phyloP scores from a whole-genome alignment of 2,113 vertebrate species.

The Periophthalmodon schlosseri region DNA sequence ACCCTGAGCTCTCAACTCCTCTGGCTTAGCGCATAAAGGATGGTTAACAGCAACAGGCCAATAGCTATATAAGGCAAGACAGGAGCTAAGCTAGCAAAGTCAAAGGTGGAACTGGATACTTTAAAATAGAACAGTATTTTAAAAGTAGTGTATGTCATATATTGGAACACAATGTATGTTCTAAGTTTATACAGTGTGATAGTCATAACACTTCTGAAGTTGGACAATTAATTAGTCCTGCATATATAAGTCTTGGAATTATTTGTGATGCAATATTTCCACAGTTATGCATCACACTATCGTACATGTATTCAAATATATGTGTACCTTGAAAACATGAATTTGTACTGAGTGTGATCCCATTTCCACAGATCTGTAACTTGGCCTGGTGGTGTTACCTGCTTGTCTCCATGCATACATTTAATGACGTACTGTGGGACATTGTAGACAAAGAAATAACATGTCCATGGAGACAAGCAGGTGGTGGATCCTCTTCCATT shows the following conservation, averaged over 20 bases:
- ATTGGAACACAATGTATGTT: background rate
- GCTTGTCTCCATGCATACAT: too few species aligned
- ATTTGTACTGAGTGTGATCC: too few species aligned
- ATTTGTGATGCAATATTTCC: background rate
- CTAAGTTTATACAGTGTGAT: background rate
- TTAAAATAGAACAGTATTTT: background rate
- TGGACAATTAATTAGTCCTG: background rate
- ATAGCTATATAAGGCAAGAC: constrained; percentile 2
- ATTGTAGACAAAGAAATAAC: too few species aligned
- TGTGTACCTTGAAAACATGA: too few species aligned
- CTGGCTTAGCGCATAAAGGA: background rate
- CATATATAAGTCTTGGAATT: background rate
- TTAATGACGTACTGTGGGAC: too few species aligned
- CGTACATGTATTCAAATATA: too few species aligned
- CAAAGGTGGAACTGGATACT: background rate
- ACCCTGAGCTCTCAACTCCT: constrained; percentile 6
- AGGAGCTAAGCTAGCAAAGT: background rate
- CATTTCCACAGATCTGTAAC: too few species aligned
- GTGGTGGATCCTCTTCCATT: too few species aligned
- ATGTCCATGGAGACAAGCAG: too few species aligned
- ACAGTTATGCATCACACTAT: too few species aligned
- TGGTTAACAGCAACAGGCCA: constrained; percentile 8
- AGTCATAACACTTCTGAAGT: background rate
- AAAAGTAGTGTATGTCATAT: background rate
- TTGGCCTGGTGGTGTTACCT: too few species aligned